phyloP scores from a whole-genome alignment of 2,797 vertebrate genomes.

The Craterocephalus amniculus region DNA sequence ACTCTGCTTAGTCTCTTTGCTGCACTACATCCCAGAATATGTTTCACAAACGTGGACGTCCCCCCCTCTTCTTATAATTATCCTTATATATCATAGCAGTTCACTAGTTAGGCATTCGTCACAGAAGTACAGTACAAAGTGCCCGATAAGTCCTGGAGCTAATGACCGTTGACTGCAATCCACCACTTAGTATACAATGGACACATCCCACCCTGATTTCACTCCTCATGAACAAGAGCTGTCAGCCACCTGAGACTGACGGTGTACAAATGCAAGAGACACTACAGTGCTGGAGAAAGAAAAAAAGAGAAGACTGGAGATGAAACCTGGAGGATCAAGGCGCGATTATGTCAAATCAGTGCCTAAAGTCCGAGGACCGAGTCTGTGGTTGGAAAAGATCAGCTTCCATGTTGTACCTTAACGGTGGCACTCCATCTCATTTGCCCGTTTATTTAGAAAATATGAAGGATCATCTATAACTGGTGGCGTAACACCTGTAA shows the following conservation, averaged over 20 bases:
- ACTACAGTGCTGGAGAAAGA: conserved; percentile 3
- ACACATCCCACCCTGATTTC: conserved; percentile 22
- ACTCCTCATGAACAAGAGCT: conserved; percentile 37
- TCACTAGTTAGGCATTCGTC: conserved; percentile 68
- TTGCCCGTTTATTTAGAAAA: conserved; percentile 47
- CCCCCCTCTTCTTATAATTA: conserved; percentile 24
- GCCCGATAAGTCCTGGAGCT: conserved; percentile 67
- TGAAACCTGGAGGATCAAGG: conserved; percentile 27
- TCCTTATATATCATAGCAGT: conserved; percentile 55
- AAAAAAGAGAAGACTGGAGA: conserved; percentile 4
- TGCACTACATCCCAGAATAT: conserved; percentile 64
- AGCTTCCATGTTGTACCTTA: conserved; percentile 19
- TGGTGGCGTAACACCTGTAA: conserved; percentile 54
- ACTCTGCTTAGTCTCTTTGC: conserved; percentile 69
- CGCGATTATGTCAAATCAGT: conserved; percentile 38
- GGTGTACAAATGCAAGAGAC: conserved; percentile 33
- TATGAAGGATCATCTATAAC: conserved; percentile 39
- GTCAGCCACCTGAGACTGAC: conserved; percentile 43
- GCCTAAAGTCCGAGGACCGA: conserved; percentile 28
- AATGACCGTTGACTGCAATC: conserved; percentile 64
- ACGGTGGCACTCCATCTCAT: conserved; percentile 30
- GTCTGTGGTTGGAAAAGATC: conserved; percentile 31
- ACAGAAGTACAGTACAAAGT: conserved; percentile 74
- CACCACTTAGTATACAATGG: conserved; percentile 59
- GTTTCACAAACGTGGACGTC: conserved; percentile 63